phyloP scores from a whole-genome alignment of 2,113 vertebrate genomes.

The Macrotus californicus region DNA sequence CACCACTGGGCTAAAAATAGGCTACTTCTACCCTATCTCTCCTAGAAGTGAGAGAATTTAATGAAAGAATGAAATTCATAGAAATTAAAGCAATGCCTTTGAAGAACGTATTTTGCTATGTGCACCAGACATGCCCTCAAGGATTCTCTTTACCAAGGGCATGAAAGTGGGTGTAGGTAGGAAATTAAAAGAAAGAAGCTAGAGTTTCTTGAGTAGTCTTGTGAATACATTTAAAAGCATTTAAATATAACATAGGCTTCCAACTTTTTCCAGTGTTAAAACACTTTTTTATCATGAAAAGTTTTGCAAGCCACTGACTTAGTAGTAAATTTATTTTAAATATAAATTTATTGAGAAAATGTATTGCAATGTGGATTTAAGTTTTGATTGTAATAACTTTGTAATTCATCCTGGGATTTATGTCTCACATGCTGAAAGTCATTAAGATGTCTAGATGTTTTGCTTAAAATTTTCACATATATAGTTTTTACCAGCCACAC shows the following conservation, averaged over 20 bases:
- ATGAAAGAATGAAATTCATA: neutral
- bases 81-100: neutral
- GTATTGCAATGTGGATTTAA: neutral
- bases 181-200: neutral
- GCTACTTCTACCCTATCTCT: neutral
- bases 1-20: neutral
- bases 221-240: neutral
- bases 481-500: neutral
- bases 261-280: neutral
- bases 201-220: neutral
- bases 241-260: neutral
- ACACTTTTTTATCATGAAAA: neutral
- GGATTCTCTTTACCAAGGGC: neutral
- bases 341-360: constrained; percentile 5
- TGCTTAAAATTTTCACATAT: neutral
- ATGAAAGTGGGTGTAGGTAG: neutral
- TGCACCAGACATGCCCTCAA: neutral
- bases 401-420: neutral
- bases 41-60: neutral
- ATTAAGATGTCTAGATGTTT: neutral
- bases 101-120: neutral
- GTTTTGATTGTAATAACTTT: constrained; percentile 13
- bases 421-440: neutral
- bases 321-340: neutral
- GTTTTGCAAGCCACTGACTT: neutral